phyloP scores from a whole-genome alignment of 2,888 invertebrate species.

The Anodontia alba region DNA sequence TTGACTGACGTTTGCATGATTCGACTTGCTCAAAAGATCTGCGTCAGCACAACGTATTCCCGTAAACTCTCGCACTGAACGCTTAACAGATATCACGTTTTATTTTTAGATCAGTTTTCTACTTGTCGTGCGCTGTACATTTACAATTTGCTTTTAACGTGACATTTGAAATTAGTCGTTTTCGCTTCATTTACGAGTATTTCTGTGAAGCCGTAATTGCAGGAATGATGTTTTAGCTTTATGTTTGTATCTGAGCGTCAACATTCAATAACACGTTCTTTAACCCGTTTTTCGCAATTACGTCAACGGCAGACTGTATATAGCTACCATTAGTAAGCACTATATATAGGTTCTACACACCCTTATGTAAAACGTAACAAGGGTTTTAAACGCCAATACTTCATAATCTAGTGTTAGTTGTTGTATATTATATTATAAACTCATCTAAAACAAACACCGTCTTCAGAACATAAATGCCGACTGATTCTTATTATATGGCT shows the following conservation, averaged over 20 bases:
- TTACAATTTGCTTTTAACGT: not conserved
- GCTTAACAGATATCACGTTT: not conserved
- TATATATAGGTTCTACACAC: not conserved
- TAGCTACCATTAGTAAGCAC: not conserved
- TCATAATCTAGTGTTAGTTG: too few relatives aligned
- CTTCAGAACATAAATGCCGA: too few relatives aligned
- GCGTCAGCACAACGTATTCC: conserved; percentile 53
- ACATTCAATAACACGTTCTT: not conserved
- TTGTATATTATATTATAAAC: too few relatives aligned
- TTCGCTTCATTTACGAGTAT: not conserved
- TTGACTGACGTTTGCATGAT: not conserved
- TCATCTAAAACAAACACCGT: too few relatives aligned
- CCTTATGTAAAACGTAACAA: not conserved
- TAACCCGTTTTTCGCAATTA: not conserved
- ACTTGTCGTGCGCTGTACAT: not conserved
- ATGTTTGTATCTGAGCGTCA: not conserved
- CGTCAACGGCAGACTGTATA: not conserved
- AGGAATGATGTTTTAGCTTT: not conserved
- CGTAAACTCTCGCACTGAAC: conserved; percentile 37
- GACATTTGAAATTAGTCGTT: not conserved
- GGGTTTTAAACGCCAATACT: too few relatives aligned
- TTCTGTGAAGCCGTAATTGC: not conserved
- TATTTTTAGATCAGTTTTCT: conserved; percentile 12
- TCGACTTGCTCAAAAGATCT: conserved; percentile 7
- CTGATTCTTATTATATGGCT: too few relatives aligned